Conservation (phyloP, 1,140 invertebrate genomes). For the Megalopta genalis region DNA sequence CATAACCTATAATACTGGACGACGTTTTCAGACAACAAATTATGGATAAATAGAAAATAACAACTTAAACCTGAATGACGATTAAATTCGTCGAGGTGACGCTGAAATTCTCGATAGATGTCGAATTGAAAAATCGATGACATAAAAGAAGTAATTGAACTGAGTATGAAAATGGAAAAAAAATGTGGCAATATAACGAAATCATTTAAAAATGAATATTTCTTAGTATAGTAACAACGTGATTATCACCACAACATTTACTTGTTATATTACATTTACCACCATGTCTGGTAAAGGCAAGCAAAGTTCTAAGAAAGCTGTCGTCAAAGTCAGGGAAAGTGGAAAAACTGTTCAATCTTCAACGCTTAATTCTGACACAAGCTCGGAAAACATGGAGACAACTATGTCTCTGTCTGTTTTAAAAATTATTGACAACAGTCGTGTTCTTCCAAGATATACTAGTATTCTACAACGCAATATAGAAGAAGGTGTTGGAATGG, state of each 20-base stretch:
- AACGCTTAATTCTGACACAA: conserved; percentile 63
- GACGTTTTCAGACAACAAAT: not conserved
- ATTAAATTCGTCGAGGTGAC: not conserved
- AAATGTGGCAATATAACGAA: not conserved
- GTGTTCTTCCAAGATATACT: conserved; percentile 81
- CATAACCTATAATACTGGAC: conserved; percentile 15
- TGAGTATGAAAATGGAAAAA: not conserved
- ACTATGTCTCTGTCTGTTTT: conserved; percentile 69
- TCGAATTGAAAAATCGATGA: not conserved
- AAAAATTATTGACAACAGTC: conserved; percentile 81
- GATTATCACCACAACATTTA: too few species aligned
- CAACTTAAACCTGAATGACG: not conserved
- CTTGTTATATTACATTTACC: not conserved
- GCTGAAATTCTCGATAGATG: too few species aligned
- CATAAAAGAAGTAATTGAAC: not conserved
- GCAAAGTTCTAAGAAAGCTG: conserved; percentile 76
- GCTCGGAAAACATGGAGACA: conserved; percentile 64
- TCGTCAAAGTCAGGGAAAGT: conserved; percentile 72
- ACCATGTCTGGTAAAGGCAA: conserved; percentile 79
- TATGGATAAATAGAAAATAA: not conserved
- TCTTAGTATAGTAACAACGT: not conserved
- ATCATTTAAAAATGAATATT: conserved; percentile 5
- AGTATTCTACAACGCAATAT: conserved; percentile 81
- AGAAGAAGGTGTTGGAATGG: conserved; percentile 86
- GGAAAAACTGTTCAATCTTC: conserved; percentile 70